Evolutionary conservation across 30 jellyfish, hydroid and myxozoan genomes (phyloP).

Genomic region (Sanderia malayensis): DNA sequence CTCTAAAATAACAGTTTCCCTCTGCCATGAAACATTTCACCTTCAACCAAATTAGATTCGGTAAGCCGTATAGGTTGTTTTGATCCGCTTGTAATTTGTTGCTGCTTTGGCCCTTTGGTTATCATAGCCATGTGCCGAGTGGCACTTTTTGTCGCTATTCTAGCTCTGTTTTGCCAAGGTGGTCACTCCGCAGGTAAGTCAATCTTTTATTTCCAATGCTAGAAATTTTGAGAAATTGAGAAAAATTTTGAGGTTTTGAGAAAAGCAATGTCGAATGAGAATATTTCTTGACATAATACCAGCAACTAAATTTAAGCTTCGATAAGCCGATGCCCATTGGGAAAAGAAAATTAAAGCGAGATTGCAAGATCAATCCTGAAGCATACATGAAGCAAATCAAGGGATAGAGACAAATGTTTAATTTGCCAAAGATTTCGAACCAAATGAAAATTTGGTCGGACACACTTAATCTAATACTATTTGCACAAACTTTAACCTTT

Average conservation of each 20-base stretch:
- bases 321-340: background rate
- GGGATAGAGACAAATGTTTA: too few relatives aligned
- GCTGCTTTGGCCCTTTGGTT: too few relatives aligned
- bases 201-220: background rate
- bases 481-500: too few relatives aligned
- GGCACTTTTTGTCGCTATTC: slow-evolving; percentile 13
- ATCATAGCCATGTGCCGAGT: background rate
- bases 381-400: too few relatives aligned
- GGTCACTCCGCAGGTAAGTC: slow-evolving; percentile 61
- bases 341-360: background rate
- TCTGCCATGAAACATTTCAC: too few relatives aligned
- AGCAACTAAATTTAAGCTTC: background rate
- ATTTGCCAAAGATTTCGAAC: too few relatives aligned
- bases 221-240: background rate
- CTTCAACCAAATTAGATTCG: too few relatives aligned
- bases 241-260: background rate
- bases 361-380: background rate
- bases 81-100: too few relatives aligned
- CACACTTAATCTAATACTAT: too few relatives aligned
- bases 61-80: too few relatives aligned
- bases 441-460: too few relatives aligned
- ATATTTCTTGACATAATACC: background rate
- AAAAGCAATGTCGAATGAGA: background rate
- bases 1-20: too few relatives aligned
- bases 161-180: slow-evolving; percentile 41